phyloP scores from a whole-genome alignment of 2,113 vertebrate species.

The Lipotes vexillifer region DNA sequence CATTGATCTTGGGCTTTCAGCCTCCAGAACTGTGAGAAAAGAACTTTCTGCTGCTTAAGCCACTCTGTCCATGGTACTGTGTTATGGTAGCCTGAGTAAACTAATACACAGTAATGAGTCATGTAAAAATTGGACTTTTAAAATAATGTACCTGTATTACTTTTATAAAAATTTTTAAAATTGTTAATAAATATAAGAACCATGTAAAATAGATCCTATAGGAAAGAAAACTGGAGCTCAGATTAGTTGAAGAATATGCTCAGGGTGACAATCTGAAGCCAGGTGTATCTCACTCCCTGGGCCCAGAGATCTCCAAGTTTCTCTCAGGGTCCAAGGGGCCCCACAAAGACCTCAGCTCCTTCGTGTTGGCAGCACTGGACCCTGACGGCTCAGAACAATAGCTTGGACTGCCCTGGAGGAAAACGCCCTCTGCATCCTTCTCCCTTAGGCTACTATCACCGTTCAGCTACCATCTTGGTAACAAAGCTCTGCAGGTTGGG shows the following conservation, averaged over 20 bases:
- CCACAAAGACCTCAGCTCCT: background rate
- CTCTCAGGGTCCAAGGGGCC: background rate
- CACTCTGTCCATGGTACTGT: background rate
- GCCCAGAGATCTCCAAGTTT: background rate
- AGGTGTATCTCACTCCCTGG: background rate
- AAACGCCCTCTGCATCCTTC: background rate
- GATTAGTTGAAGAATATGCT: background rate
- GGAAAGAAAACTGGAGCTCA: background rate
- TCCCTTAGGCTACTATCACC: rapidly evolving
- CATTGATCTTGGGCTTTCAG: background rate
- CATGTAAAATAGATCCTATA: background rate
- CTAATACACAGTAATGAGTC: background rate
- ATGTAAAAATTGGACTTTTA: background rate
- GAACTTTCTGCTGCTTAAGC: background rate
- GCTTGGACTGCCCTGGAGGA: background rate
- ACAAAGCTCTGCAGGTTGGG: background rate
- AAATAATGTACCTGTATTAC: background rate
- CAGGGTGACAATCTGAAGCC: background rate
- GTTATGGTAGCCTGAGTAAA: background rate
- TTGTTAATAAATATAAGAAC: background rate
- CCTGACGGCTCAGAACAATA: background rate
- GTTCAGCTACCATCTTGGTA: background rate
- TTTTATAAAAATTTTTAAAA: background rate
- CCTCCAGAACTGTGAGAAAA: background rate
- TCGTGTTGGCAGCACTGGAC: background rate